Evolutionary conservation across 1,140 invertebrate genomes (phyloP).

Genomic region (Caenorhabditis briggsae): DNA sequence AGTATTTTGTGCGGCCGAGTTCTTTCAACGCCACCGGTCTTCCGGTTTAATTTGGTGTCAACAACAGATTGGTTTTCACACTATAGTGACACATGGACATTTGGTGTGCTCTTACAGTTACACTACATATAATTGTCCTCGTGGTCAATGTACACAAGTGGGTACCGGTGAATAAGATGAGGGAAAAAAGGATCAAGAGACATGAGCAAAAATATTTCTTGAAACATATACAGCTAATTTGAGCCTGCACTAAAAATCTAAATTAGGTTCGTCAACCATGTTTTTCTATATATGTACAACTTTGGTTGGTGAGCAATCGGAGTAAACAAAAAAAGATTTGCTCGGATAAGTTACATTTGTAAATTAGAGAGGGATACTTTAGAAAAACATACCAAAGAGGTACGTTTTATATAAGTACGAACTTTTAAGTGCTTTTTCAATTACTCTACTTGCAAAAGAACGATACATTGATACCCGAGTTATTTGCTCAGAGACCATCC

Average conservation of each 20-base stretch:
- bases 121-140: slow-evolving; percentile 23
- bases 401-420: too few relatives aligned
- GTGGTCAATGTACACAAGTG: slow-evolving; percentile 17
- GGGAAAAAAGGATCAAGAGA: neutral
- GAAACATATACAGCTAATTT: too few relatives aligned
- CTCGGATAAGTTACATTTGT: neutral
- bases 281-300: neutral
- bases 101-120: slow-evolving; percentile 27
- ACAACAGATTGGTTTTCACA: slow-evolving; percentile 51
- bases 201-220: neutral
- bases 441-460: neutral
- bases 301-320: slow-evolving; percentile 1
- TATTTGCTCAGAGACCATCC: neutral
- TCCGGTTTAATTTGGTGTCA: slow-evolving; percentile 7
- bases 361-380: neutral
- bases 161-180: neutral
- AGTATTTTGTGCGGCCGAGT: neutral
- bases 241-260: neutral
- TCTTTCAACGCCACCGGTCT: neutral
- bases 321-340: neutral
- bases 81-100: slow-evolving; percentile 23
- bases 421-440: neutral
- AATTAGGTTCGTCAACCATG: neutral
- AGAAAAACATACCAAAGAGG: too few relatives aligned
- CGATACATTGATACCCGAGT: neutral